Conservation (phyloP, 2,113 vertebrate species). For the Climacteris rufus region DNA sequence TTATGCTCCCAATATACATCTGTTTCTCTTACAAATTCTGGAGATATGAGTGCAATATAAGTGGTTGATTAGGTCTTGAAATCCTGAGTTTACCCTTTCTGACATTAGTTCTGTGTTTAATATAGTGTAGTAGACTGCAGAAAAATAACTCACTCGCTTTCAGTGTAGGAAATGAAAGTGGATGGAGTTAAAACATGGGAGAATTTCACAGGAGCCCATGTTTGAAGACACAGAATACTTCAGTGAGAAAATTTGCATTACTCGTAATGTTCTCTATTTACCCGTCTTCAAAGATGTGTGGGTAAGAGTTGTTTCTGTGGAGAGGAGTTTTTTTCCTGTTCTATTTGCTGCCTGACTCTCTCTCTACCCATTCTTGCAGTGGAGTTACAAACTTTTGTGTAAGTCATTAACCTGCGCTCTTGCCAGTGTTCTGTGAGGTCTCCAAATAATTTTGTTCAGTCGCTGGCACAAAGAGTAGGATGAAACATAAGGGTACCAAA, state of each 20-base stretch:
- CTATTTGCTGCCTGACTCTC: not conserved
- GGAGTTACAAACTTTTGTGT: not conserved
- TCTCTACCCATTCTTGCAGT: not conserved
- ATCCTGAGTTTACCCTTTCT: not conserved
- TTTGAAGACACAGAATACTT: slow-evolving; percentile 9
- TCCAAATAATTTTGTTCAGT: not conserved
- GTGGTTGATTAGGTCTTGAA: not conserved
- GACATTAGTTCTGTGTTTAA: not conserved
- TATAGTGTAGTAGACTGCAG: not conserved
- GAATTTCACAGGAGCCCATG: not conserved
- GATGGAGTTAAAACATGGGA: not conserved
- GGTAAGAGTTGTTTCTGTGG: not conserved
- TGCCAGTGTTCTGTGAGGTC: not conserved
- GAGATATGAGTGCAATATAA: not conserved
- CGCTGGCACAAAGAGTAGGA: not conserved
- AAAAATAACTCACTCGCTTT: not conserved
- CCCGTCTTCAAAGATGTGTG: not conserved
- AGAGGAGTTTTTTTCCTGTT: not conserved
- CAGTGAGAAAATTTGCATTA: not conserved
- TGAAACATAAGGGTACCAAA: not conserved
- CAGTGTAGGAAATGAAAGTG: not conserved
- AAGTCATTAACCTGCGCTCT: not conserved
- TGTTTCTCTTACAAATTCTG: not conserved
- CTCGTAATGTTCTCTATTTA: not conserved
- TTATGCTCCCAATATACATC: not conserved